Evolutionary conservation across 2,113 vertebrate species (phyloP), one percentile per base, ranked within the genome.

Genomic region (Sapajus apella): DNA sequence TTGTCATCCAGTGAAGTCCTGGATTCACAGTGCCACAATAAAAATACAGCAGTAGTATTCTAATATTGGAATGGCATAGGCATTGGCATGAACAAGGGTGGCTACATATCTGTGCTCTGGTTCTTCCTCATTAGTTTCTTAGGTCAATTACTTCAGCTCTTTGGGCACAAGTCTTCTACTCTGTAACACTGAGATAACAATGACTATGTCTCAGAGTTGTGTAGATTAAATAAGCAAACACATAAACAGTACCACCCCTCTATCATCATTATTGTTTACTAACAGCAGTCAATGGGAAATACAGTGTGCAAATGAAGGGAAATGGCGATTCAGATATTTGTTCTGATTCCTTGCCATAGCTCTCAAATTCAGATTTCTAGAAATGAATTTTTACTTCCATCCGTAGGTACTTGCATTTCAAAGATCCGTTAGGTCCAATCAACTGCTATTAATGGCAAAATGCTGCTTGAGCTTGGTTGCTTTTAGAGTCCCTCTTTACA

Each of bases 281-380:
- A 90, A 93, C 8, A 91, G 32, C 35, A 7, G 11, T 43, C 32
- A 75, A 25, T 81, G 43, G 30, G 25, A 85, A 91, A 83, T 83
- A 12, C 0, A 58, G 16, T 64, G 10, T 80, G 3, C 2, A 87
- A 79, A n/a, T 30, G 30, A 75, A 96, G 11, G 45, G n/a, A 76
- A 84, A 55, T 91, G 6, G 9, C 94, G 58, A 81, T 56, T 70
- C 14, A 80, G 16, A 14, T 77, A 40, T 94, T 72, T 75, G 1
- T 52, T 81, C 45, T 79, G 58, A 66, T 72, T 85, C 5, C 43
- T 11, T 68, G 9, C 18, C 13, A 45, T 86, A 14, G 7, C 8
- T 25, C 43, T 94, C 43, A 86, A 77, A 85, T 84, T 89, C 61
- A 96, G 77, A 95, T 64, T 86, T 40, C 50, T 17, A 56, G 47